Evolutionary conservation across 1,140 invertebrate species (phyloP).

Genomic region (Drosophila novamexicana): DNA sequence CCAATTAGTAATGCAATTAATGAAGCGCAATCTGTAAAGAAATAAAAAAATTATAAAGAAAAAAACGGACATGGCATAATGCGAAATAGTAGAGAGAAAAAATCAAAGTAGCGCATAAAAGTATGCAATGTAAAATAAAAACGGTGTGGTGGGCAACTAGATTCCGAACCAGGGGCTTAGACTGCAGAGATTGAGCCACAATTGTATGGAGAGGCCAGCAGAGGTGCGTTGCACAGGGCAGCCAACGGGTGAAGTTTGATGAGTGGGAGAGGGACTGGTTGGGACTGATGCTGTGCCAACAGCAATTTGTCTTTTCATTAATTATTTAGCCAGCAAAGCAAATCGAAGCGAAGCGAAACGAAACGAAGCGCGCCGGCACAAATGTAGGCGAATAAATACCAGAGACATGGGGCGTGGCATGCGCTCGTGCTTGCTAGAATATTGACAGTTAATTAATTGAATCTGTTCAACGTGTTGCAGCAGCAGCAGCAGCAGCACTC

Average conservation of each 20-base stretch:
- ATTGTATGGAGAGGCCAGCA: neutral
- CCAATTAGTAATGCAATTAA: constrained; percentile 76
- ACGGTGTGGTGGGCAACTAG: neutral
- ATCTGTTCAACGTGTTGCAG: constrained; percentile 62
- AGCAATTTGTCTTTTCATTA: constrained; percentile 77
- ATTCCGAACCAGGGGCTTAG: neutral
- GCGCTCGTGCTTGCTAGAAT: constrained; percentile 40
- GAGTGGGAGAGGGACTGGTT: neutral
- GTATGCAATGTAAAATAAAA: constrained; percentile 30
- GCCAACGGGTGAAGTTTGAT: neutral
- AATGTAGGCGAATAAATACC: constrained; percentile 12
- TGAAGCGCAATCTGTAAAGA: constrained; percentile 50
- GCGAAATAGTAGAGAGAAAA: constrained; percentile 25
- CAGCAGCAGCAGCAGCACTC: constrained; percentile 16
- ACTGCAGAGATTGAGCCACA: neutral
- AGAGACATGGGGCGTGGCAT: constrained; percentile 5
- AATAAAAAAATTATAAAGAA: constrained; percentile 1
- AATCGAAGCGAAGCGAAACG: constrained; percentile 5
- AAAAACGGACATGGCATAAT: constrained; percentile 16
- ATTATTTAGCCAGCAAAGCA: constrained; percentile 56
- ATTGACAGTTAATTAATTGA: constrained; percentile 79
- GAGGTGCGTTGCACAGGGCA: neutral
- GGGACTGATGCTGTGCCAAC: constrained; percentile 30
- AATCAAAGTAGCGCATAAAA: constrained; percentile 44
- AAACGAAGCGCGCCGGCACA: constrained; percentile 9